Evolutionary conservation across 2,797 vertebrate genomes (phyloP).

Genomic region (Steatocranus sp.): DNA sequence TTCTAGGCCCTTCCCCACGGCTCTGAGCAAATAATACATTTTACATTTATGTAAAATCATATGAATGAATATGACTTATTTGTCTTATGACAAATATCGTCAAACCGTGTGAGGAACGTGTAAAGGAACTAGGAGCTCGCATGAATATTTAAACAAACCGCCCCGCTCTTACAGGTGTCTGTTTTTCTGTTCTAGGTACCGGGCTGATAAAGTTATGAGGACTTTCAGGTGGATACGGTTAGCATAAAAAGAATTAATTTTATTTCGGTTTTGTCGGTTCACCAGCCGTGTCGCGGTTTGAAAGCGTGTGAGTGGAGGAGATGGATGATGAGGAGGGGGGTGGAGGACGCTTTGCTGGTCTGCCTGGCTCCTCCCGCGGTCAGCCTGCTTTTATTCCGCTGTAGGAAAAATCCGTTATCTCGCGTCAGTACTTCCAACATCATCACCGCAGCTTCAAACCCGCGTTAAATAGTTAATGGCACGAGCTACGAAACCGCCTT

Average conservation of each 20-base stretch:
- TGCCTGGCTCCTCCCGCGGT: constrained; percentile 62
- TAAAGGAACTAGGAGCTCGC: no score
- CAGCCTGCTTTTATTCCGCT: constrained; percentile 44
- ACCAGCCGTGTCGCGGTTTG: background rate
- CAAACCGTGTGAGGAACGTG: background rate
- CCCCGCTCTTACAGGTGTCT: constrained; percentile 26
- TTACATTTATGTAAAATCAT: background rate
- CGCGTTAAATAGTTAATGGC: constrained; percentile 33
- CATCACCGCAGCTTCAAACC: background rate
- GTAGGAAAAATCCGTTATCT: constrained; percentile 67
- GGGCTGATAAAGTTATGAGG: background rate
- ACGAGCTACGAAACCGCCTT: background rate
- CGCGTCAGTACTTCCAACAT: constrained; percentile 52
- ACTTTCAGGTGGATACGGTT: background rate
- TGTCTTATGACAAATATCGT: background rate
- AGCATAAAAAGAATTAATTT: background rate
- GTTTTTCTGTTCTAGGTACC: background rate
- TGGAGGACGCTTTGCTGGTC: background rate
- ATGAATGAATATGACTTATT: background rate
- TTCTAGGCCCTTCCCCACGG: background rate
- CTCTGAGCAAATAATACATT: background rate
- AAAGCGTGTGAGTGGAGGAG: background rate
- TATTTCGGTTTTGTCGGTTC: background rate
- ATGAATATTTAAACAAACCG: background rate
- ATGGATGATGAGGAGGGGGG: background rate